Percentiles rank a stretch among this genome's conserved stretches.
Conservation (phyloP, 2,888 invertebrate species). For the Rhagonycha fulva region DNA sequence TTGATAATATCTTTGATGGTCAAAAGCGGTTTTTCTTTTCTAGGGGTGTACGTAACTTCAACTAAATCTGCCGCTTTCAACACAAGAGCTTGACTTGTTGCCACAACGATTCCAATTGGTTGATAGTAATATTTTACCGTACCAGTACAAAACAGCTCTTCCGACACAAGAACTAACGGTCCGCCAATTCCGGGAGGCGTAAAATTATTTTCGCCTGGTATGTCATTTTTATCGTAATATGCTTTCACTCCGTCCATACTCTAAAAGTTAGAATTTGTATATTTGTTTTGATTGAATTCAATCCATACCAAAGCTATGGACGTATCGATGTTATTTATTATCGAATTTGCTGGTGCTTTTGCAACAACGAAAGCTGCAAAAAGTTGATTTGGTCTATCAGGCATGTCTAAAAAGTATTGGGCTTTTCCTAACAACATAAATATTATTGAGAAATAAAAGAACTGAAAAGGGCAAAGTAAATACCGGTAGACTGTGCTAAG, state of each 20-base stretch:
- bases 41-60: conserved; percentile 58
- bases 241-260: conserved; percentile 67
- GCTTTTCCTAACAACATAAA: conserved; percentile 61
- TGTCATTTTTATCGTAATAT: conserved; percentile 67
- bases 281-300: accelerated
- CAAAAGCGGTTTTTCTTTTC: conserved; percentile 53
- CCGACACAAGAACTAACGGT: conserved; percentile 37
- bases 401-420: conserved; percentile 66
- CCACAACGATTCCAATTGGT: conserved; percentile 72
- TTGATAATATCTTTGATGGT: conserved; percentile 57
- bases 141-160: conserved; percentile 57
- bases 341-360: conserved; percentile 47
- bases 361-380: conserved; percentile 67
- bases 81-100: conserved; percentile 62
- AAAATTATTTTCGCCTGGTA: conserved; percentile 71
- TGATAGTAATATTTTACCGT: conserved; percentile 68
- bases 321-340: conserved; percentile 62
- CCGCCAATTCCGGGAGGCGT: conserved; percentile 47
- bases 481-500: conserved; percentile 52
- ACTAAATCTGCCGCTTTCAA: conserved; percentile 62
- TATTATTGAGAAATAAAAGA: too few relatives aligned
- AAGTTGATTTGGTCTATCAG: conserved; percentile 60
- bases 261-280: conserved; percentile 52
- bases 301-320: conserved; percentile 54
- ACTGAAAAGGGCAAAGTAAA: background rate